These are phyloP conservation scores for Coleophora flavipennella DNA, from an alignment of 2,888 invertebrate genomes.

Conservation along the genomic window DNA sequence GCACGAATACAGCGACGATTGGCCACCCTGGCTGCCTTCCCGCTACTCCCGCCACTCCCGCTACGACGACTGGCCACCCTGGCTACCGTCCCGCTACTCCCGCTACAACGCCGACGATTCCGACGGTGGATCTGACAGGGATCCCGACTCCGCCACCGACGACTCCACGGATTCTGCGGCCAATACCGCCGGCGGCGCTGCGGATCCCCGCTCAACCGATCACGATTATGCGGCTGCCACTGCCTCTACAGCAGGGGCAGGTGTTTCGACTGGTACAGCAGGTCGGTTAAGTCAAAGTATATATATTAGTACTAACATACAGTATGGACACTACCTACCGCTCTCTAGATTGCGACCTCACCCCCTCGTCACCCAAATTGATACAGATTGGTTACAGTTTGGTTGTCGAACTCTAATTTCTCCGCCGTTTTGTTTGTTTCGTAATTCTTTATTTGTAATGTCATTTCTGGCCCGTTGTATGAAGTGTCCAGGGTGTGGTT, in stretches of 20 bases:
- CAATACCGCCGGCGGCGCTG: not conserved
- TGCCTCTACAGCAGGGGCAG: constrained; percentile 8
- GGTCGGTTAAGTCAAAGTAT: not conserved
- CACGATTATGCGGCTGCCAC: constrained; percentile 5
- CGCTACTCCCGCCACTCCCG: not conserved
- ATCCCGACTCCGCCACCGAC: constrained; percentile 14
- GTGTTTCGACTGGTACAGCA: constrained; percentile 14
- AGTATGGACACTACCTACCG: no score
- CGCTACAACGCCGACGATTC: constrained; percentile 14
- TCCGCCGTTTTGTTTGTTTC: no score
- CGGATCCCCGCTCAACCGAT: not conserved
- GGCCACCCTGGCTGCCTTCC: not conserved
- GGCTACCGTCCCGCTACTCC: not conserved
- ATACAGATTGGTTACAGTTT: no score
- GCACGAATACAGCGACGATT: not conserved
- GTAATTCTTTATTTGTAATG: no score
- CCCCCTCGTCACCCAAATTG: no score
- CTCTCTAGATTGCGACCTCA: no score
- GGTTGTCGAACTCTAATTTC: no score
- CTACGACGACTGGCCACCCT: no score
- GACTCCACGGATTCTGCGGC: not conserved
- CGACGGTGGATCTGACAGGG: constrained; percentile 42
- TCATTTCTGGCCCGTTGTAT: no score
- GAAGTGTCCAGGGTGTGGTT: no score
- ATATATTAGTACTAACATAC: no score